phyloP scores from a whole-genome alignment of 2,797 vertebrate genomes.

The Miichthys miiuy region DNA sequence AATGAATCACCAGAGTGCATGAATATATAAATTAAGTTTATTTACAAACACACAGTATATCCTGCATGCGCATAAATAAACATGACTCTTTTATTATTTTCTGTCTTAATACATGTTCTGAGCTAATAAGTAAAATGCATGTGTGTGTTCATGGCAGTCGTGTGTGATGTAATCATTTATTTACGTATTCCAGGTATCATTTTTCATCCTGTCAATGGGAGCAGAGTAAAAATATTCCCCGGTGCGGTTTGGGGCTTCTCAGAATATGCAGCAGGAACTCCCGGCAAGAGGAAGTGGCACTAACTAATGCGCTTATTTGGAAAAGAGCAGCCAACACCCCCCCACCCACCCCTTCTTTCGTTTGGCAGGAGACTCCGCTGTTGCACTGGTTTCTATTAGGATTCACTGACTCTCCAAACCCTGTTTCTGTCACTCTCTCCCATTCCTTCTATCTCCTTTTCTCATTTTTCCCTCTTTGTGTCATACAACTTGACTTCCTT shows the following conservation, averaged over 20 bases:
- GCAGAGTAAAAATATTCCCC: conserved; percentile 67
- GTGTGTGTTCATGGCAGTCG: conserved; percentile 32
- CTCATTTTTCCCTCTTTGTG: conserved; percentile 3
- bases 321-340: conserved; percentile 56
- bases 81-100: conserved; percentile 35
- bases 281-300: conserved; percentile 70
- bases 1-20: conserved; percentile 33
- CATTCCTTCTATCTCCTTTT: conserved; percentile 1
- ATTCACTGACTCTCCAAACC: conserved; percentile 33
- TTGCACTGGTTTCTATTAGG: conserved; percentile 77
- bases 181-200: conserved; percentile 74
- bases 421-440: conserved; percentile 14
- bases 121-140: conserved; percentile 30
- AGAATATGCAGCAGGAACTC: conserved; percentile 63
- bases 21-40: conserved; percentile 36
- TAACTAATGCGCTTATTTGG: conserved; percentile 75
- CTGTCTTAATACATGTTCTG: conserved; percentile 15
- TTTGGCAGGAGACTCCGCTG: conserved; percentile 68
- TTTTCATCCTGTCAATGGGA: conserved; percentile 74
- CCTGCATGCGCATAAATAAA: conserved; percentile 44
- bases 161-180: conserved; percentile 74
- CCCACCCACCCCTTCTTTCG: neutral
- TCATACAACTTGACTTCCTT: conserved; percentile 37
- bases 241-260: conserved; percentile 57
- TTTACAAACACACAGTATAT: conserved; percentile 54